Conservation (phyloP, 2,888 invertebrate species). For the Archips crataeganus region DNA sequence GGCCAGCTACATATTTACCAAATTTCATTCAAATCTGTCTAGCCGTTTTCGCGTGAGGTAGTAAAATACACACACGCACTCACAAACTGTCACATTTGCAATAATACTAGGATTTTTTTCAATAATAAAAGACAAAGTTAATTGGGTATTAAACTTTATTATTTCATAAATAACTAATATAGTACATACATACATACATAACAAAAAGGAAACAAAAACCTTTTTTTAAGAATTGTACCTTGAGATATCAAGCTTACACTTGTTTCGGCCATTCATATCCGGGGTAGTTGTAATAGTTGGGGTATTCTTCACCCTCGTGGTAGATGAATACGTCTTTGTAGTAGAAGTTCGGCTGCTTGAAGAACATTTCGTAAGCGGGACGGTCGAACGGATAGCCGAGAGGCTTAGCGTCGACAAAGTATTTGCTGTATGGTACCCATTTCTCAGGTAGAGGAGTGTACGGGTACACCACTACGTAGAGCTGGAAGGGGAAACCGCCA, state of each 20-base stretch:
- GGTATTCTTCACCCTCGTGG: conserved; percentile 73
- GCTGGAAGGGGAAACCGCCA: conserved; percentile 88
- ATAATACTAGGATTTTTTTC: background rate
- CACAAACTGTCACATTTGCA: background rate
- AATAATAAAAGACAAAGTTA: background rate
- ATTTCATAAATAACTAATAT: background rate
- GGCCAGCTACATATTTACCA: no score
- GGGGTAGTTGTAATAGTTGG: conserved; percentile 56
- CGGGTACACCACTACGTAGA: conserved; percentile 88
- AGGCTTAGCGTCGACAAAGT: conserved; percentile 78
- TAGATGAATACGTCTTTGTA: conserved; percentile 85
- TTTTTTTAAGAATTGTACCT: background rate
- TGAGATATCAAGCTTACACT: background rate
- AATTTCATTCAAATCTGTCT: no score
- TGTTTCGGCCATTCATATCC: conserved; percentile 1
- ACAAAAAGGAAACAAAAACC: background rate
- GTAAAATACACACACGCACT: no score
- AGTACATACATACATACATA: background rate
- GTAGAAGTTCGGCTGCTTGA: conserved; percentile 86
- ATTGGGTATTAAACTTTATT: background rate
- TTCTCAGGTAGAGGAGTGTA: conserved; percentile 72
- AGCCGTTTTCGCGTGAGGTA: background rate
- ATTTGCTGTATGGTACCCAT: conserved; percentile 57
- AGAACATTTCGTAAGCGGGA: conserved; percentile 72
- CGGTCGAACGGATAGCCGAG: conserved; percentile 87